Conservation (phyloP, 1,140 invertebrate genomes). For the Teleopsis dalmanni region DNA sequence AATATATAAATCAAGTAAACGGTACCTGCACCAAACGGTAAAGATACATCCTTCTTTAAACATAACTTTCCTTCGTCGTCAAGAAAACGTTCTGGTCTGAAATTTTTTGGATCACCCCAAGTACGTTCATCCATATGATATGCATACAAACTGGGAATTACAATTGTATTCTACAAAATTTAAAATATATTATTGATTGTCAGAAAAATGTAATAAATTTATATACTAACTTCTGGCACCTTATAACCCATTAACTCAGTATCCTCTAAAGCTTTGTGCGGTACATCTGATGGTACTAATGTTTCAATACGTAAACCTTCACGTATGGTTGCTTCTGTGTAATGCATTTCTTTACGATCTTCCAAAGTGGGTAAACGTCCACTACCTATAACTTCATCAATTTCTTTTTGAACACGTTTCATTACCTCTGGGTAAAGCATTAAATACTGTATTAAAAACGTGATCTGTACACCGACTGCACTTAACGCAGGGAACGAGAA, state of each 20-base stretch:
- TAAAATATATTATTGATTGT: neutral
- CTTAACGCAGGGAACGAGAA: constrained; percentile 52
- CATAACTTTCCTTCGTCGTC: constrained; percentile 23
- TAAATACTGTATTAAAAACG: constrained; percentile 55
- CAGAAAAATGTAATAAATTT: neutral
- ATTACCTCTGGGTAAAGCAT: constrained; percentile 58
- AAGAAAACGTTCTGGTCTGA: constrained; percentile 57
- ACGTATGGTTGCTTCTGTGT: constrained; percentile 52
- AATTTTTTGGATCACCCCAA: constrained; percentile 63
- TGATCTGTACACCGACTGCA: constrained; percentile 42
- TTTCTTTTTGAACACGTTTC: constrained; percentile 57
- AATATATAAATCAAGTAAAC: neutral
- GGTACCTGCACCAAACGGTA: constrained; percentile 54
- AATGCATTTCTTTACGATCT: constrained; percentile 54
- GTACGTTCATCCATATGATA: constrained; percentile 50
- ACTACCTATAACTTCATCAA: constrained; percentile 60
- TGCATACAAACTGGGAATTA: constrained; percentile 48
- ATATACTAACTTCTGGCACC: constrained; percentile 46
- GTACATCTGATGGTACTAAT: constrained; percentile 49
- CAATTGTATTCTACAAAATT: constrained; percentile 30
- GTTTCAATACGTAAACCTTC: constrained; percentile 52
- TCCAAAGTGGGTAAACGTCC: constrained; percentile 53
- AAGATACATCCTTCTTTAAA: constrained; percentile 40
- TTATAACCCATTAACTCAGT: constrained; percentile 47
- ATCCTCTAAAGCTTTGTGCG: constrained; percentile 45